Conservation (phyloP, 2,888 invertebrate species). For the Hemistola chrysoprasaria region DNA sequence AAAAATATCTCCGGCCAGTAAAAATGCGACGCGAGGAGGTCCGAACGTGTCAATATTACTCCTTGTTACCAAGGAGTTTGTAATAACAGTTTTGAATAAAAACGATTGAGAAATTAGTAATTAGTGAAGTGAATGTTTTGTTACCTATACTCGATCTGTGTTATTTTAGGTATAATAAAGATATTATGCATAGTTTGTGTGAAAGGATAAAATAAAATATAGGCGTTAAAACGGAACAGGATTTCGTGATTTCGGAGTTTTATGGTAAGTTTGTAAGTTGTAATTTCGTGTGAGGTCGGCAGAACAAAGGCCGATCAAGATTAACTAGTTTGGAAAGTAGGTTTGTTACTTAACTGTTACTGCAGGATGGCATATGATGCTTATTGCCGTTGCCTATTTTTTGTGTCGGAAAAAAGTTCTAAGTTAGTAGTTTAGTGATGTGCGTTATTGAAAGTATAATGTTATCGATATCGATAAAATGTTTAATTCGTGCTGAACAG, state of each 20-base stretch:
- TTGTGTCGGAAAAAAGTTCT: conserved; percentile 41
- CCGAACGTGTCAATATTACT: conserved; percentile 41
- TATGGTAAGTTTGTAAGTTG: conserved; percentile 52
- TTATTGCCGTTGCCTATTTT: conserved; percentile 44
- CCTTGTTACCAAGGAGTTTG: conserved; percentile 25
- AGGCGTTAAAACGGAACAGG: conserved; percentile 50
- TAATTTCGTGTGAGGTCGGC: conserved; percentile 32
- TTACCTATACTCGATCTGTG: conserved; percentile 41
- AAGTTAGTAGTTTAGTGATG: conserved; percentile 36
- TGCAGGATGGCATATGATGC: conserved; percentile 46
- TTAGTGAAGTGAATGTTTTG: conserved; percentile 35
- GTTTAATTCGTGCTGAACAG: too few relatives aligned
- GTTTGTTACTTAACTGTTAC: conserved; percentile 40
- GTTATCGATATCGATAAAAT: conserved; percentile 23
- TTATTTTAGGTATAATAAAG: conserved; percentile 38
- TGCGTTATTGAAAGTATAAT: not conserved
- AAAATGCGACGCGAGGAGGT: conserved; percentile 56
- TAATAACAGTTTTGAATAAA: conserved; percentile 33
- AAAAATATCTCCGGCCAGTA: conserved; percentile 75
- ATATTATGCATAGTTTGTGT: conserved; percentile 43
- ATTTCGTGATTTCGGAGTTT: conserved; percentile 49
- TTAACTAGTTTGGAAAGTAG: conserved; percentile 65
- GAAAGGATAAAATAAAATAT: conserved; percentile 48
- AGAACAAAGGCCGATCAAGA: conserved; percentile 54
- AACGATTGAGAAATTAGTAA: conserved; percentile 16